phyloP scores from a whole-genome alignment of 2,113 vertebrate genomes.

The Corythoichthys haematopterus region DNA sequence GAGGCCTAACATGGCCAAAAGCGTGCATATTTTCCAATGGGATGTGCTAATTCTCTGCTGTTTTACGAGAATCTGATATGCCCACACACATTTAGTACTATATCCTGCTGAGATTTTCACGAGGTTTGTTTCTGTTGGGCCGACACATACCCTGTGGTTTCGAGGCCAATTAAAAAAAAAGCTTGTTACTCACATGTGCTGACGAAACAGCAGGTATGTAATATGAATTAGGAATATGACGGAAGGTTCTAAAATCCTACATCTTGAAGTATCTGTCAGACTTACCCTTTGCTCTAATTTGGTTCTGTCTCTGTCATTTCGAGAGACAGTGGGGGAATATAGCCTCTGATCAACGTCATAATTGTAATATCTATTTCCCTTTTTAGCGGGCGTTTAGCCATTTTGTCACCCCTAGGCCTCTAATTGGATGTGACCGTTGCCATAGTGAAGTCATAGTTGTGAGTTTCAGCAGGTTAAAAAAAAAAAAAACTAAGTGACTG shows the following conservation, averaged over 20 bases:
- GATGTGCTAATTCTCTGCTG: slow-evolving; percentile 28
- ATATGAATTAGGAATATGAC: slow-evolving; percentile 41
- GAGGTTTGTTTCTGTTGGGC: slow-evolving; percentile 50
- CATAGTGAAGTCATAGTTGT: slow-evolving; percentile 50
- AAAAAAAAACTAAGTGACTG: background rate
- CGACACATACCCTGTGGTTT: slow-evolving; percentile 23
- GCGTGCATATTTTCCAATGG: slow-evolving; percentile 29
- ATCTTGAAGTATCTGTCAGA: slow-evolving; percentile 41
- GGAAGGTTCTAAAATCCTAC: slow-evolving; percentile 1
- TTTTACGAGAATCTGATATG: slow-evolving; percentile 41
- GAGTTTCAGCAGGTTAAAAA: slow-evolving; percentile 30
- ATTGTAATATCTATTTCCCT: slow-evolving; percentile 48
- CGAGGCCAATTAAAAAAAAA: slow-evolving; percentile 27
- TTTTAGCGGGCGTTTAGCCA: slow-evolving; percentile 37
- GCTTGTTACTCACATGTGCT: slow-evolving; percentile 20
- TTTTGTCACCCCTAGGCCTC: slow-evolving; percentile 33
- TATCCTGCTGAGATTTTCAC: slow-evolving; percentile 52
- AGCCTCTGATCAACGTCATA: slow-evolving; percentile 33
- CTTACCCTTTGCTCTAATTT: slow-evolving; percentile 54
- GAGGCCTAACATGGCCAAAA: slow-evolving; percentile 18
- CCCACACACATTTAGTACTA: slow-evolving; percentile 46
- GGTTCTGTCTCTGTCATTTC: slow-evolving; percentile 54
- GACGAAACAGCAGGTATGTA: slow-evolving; percentile 51
- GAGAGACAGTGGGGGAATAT: slow-evolving; percentile 33
- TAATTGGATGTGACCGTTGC: slow-evolving; percentile 51